These are phyloP conservation scores for Meganola albula DNA, from an alignment of 2,888 invertebrate genomes.

Conservation along the genomic window DNA sequence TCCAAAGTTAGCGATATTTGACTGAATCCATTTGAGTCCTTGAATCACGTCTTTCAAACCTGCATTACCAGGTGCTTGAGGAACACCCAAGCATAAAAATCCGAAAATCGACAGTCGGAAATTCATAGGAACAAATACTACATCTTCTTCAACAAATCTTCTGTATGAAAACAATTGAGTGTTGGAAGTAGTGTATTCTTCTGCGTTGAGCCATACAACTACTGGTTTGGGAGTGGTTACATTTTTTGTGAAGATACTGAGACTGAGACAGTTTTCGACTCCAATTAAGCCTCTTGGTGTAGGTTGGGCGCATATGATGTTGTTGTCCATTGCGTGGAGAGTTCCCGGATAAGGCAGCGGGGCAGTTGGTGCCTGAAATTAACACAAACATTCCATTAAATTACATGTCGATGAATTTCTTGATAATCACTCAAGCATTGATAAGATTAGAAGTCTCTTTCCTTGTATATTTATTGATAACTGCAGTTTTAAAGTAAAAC, in stretches of 20 bases:
- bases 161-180: constrained; percentile 55
- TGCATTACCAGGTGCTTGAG: constrained; percentile 86
- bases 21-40: constrained; percentile 85
- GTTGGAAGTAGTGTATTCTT: constrained; percentile 45
- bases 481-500: too few species aligned
- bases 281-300: constrained; percentile 49
- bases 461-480: too few species aligned
- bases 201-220: constrained; percentile 57
- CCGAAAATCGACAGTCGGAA: constrained; percentile 87
- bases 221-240: constrained; percentile 49
- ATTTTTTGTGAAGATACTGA: constrained; percentile 52
- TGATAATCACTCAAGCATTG: too few species aligned
- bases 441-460: too few species aligned
- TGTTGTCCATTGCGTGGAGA: constrained; percentile 37
- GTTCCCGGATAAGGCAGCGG: constrained; percentile 28
- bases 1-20: constrained; percentile 66
- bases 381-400: background rate
- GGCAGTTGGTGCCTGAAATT: constrained; percentile 33
- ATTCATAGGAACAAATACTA: constrained; percentile 81
- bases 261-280: constrained; percentile 56
- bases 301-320: constrained; percentile 54
- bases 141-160: constrained; percentile 80
- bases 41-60: constrained; percentile 90
- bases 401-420: too few species aligned
- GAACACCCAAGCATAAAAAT: constrained; percentile 79